A percentile compares a stretch with the other conserved stretches of the same genome.
These are phyloP conservation scores for Gymnogyps californianus DNA, from an alignment of 2,113 vertebrate genomes.

Conservation along the genomic window DNA sequence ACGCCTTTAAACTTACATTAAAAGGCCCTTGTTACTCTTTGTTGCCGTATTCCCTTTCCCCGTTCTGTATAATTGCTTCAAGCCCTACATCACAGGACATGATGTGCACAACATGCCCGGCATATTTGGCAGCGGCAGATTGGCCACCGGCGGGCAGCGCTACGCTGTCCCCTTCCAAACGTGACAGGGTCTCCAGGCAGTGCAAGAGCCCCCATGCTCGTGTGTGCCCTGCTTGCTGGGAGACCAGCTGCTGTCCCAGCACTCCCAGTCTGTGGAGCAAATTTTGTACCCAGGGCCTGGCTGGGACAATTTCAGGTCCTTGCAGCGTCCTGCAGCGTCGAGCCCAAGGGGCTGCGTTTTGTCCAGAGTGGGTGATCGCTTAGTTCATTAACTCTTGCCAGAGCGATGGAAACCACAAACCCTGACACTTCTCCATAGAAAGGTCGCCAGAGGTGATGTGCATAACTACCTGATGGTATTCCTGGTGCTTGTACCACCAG, in stretches of 20 bases:
- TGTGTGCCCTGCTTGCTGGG: accelerated
- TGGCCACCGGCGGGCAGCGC: not conserved
- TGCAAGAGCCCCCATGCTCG: accelerated
- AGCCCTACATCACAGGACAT: not conserved
- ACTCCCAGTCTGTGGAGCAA: not conserved
- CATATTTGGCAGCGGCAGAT: accelerated
- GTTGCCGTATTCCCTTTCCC: accelerated
- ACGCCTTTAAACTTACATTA: accelerated
- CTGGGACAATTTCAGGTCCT: not conserved
- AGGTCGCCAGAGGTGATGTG: accelerated
- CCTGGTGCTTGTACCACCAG: not conserved
- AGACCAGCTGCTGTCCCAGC: not conserved
- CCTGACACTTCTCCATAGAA: not conserved
- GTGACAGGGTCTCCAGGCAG: accelerated
- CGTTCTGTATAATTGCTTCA: accelerated
- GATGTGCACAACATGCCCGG: accelerated
- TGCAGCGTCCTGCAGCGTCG: not conserved
- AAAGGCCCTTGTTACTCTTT: not conserved
- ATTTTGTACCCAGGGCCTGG: not conserved
- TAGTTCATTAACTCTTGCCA: not conserved
- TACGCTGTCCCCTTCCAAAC: accelerated
- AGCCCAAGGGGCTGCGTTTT: not conserved
- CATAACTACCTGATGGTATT: accelerated
- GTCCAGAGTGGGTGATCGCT: not conserved
- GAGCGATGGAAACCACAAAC: not conserved